Percentiles rank a stretch among this genome's conserved stretches.
phyloP scores from a whole-genome alignment of 2,797 vertebrate species.

The Coluber constrictor region DNA sequence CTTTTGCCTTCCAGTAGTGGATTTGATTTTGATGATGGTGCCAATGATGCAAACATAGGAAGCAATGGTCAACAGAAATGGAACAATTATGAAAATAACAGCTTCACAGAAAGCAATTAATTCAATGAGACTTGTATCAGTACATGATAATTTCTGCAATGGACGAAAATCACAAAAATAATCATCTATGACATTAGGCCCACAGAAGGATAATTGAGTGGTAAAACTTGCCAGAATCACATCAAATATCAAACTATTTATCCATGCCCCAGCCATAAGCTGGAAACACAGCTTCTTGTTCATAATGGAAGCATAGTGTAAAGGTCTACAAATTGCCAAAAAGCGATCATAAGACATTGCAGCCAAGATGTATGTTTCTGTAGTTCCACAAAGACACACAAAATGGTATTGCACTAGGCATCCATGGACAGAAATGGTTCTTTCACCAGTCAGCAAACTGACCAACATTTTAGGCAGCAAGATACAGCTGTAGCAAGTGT shows the following conservation, averaged over 20 bases:
- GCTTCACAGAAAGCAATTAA: neutral
- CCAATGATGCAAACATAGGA: neutral
- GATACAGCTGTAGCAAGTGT: neutral
- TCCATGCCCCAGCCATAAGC: neutral
- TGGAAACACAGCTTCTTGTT: neutral
- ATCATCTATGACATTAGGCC: neutral
- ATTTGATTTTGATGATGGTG: neutral
- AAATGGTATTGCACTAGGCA: neutral
- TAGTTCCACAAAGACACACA: neutral
- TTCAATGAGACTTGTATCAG: neutral
- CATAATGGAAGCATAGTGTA: neutral
- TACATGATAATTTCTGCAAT: neutral
- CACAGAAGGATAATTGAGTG: neutral
- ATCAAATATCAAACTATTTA: neutral
- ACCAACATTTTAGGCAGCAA: neutral
- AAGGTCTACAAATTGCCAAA: neutral
- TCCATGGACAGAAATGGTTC: neutral
- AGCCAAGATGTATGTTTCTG: neutral
- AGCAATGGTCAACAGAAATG: neutral
- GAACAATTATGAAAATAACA: neutral
- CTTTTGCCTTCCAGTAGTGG: neutral
- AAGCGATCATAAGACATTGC: neutral
- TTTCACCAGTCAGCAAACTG: neutral
- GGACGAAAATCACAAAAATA: neutral
- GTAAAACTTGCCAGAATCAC: neutral